phyloP scores from a whole-genome alignment of 1,140 invertebrate genomes.

The Cotesia chilonis region DNA sequence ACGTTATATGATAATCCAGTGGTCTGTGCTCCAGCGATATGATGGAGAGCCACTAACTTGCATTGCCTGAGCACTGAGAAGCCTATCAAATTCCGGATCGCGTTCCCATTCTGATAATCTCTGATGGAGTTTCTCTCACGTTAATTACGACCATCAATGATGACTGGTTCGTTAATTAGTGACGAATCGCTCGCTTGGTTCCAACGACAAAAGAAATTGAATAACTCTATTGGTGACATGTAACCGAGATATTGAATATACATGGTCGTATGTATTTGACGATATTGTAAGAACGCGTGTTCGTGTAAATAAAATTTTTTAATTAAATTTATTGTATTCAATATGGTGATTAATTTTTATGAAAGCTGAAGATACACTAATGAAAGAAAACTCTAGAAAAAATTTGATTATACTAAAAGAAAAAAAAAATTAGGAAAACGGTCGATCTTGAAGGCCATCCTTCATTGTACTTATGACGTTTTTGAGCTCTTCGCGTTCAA shows the following conservation, averaged over 20 bases:
- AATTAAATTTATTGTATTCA: no score
- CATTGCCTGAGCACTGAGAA: neutral
- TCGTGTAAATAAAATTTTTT: no score
- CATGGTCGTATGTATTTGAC: slow-evolving; percentile 33
- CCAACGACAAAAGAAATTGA: slow-evolving; percentile 18
- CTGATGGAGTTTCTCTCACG: slow-evolving; percentile 50
- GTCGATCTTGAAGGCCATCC: no score
- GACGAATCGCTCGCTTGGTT: slow-evolving; percentile 29
- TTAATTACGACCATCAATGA: slow-evolving; percentile 58
- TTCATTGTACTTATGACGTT: no score
- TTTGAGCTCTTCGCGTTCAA: no score
- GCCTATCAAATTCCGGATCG: slow-evolving; percentile 15
- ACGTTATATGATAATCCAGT: slow-evolving; percentile 5
- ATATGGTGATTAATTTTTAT: no score
- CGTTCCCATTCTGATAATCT: slow-evolving; percentile 11
- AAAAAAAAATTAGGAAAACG: no score
- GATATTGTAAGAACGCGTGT: no score
- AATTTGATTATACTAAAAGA: no score
- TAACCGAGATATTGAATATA: slow-evolving; percentile 50
- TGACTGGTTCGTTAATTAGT: slow-evolving; percentile 65
- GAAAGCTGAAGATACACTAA: no score
- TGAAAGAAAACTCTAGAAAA: no score
- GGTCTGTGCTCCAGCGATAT: neutral
- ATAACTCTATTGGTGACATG: slow-evolving; percentile 50
- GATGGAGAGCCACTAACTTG: neutral